These are phyloP conservation scores for Heliornis fulica DNA, from an alignment of 2,113 vertebrate genomes.

Conservation along the genomic window DNA sequence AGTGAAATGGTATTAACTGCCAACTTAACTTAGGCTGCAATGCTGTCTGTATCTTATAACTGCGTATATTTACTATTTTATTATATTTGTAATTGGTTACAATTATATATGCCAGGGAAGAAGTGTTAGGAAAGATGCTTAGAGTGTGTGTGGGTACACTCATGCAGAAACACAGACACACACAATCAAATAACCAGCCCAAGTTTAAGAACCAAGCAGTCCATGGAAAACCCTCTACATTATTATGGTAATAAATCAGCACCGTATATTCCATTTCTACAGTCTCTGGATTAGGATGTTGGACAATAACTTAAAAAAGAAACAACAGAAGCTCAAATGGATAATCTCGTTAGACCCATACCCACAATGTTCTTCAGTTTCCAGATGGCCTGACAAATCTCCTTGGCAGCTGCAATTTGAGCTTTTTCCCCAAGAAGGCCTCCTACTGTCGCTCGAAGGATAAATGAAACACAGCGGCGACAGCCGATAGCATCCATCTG, in stretches of 20 bases:
- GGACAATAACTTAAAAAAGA: conserved; percentile 28
- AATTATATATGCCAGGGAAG: background rate
- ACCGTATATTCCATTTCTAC: background rate
- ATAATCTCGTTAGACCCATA: conserved; percentile 72
- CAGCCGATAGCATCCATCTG: conserved; percentile 76
- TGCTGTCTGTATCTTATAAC: background rate
- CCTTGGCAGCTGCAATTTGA: conserved; percentile 87
- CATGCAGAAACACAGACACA: background rate
- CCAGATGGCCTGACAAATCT: conserved; percentile 83
- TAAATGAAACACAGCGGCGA: conserved; percentile 86
- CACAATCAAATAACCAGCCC: background rate
- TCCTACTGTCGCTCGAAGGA: conserved; percentile 86
- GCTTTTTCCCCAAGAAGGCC: conserved; percentile 92
- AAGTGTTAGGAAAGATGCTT: background rate
- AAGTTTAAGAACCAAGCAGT: background rate
- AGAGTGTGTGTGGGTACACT: background rate
- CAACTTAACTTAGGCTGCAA: background rate
- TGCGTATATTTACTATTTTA: background rate
- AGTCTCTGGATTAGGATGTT: background rate
- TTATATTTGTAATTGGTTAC: background rate
- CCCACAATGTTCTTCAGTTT: conserved; percentile 84
- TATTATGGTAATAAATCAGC: conserved; percentile 8
- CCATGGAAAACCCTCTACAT: background rate
- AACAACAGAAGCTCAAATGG: background rate
- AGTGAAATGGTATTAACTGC: background rate